Percentiles rank a stretch among this genome's conserved stretches.
These are phyloP conservation scores for Arrhopalites spinosus DNA, from an alignment of 2,888 invertebrate genomes.

Conservation along the genomic window DNA sequence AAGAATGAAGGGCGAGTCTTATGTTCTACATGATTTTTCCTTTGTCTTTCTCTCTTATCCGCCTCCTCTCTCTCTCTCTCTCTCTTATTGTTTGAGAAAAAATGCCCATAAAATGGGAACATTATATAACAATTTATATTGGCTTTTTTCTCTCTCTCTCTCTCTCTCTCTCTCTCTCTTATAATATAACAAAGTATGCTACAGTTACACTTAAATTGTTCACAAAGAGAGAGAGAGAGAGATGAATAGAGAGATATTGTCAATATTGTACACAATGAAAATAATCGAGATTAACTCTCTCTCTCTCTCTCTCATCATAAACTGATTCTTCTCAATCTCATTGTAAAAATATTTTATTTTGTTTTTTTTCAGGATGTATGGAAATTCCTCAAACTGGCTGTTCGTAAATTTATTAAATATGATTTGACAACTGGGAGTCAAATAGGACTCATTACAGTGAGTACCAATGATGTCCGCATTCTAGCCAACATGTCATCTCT, in stretches of 20 bases:
- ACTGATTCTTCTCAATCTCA: background rate
- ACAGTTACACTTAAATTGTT: too few relatives aligned
- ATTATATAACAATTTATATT: too few relatives aligned
- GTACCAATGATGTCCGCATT: constrained; percentile 54
- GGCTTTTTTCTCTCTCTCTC: too few relatives aligned
- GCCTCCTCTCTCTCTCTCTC: too few relatives aligned
- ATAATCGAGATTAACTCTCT: too few relatives aligned
- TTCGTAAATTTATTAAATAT: constrained; percentile 56
- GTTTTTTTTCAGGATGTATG: constrained; percentile 53
- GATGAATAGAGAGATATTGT: too few relatives aligned
- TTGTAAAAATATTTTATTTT: constrained; percentile 24
- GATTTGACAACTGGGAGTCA: constrained; percentile 54
- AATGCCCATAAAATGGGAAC: too few relatives aligned
- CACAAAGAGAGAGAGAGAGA: too few relatives aligned
- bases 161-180: too few relatives aligned
- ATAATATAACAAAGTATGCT: too few relatives aligned
- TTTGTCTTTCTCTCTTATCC: background rate
- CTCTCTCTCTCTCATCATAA: background rate
- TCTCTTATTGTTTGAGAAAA: background rate
- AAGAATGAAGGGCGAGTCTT: too few relatives aligned
- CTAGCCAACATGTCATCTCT: constrained; percentile 56
- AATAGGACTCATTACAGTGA: constrained; percentile 55
- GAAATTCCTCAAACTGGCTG: constrained; percentile 56
- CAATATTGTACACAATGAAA: too few relatives aligned
- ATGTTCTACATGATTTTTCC: background rate